Evolutionary conservation across 2,888 invertebrate genomes (phyloP), one percentile per base, ranked within the genome.

Genomic region (Nasonovia ribisnigri): DNA sequence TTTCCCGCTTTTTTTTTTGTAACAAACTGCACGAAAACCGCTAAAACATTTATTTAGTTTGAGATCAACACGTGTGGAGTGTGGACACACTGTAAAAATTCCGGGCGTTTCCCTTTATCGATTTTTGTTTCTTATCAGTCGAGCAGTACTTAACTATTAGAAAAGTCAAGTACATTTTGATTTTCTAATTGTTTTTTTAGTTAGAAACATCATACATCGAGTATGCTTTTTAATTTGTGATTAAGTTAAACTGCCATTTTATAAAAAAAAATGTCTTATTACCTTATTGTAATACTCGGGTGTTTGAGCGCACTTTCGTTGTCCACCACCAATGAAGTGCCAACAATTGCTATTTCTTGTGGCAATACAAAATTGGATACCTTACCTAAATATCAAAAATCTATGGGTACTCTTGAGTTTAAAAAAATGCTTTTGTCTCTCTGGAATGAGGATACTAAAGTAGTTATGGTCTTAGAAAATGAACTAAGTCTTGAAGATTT

Each of bases 401-500:
- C 60, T 6, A 86, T 93, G 60, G 29, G 60, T 3, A 60, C 60
- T 51, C 3, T 57, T 20, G 93, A 20, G 10, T 93, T 93, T 67
- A 84, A 48, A n/a, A 54, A 90, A 43, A 24, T 93, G 42, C 46
- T 93, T 29, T 60, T 42, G 5, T 57, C 60, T 3, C 54, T 92
- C 11, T 92, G 92, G 92, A 6, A 88, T 42, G 67, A 88, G 3
- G 29, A 60, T 42, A 90, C 84, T 13, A 90, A 93, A 60, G 29
- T 93, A 3, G 48, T 90, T 2, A 24, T 93, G 60, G 86, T 57
- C 57, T 42, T 88, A 36, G 97, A 96, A 93, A 96, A 96, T 94
- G 96, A 96, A 20, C 95, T 97, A 1, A 97, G 97, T 36, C 96
- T 96, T 4, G 97, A 97, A 95, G 97, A 97, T 95, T 96, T 97